Evolutionary conservation across 2,888 invertebrate species (phyloP), one percentile per base, ranked within the genome.

Genomic region (Lutraria lutraria): DNA sequence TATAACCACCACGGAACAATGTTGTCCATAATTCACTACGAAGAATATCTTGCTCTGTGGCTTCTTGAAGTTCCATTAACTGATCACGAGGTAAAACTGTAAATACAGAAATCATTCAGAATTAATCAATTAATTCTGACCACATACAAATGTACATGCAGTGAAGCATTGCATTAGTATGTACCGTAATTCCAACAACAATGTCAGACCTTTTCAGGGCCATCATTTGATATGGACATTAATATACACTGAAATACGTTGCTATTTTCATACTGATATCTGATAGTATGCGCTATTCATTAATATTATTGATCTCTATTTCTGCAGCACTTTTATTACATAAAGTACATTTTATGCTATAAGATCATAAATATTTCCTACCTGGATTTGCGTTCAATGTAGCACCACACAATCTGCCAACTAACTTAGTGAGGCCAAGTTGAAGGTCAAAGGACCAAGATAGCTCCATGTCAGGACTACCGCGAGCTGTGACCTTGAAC

Each of bases 21-120:
- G 96, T 95, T 3, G 95, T 95, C 96, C 96, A 96, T 85, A 96
- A 92, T 63, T 96, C 96, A 92, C 96, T 96, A 19, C 94, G 92
- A 52, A 96, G 93, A 87, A 96, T 93, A 87, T 96, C 96, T 89
- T 94, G 95, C 82, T 95, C 95, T 43, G 93, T 93, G 0, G 91
- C 89, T 53, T 95, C 94, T 54, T 95, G 95, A n/a, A 91, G 72
- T 54, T 90, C 92, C 90, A 93, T 79, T 82, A 93, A 52, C 80
- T 91, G 90, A 76, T 93, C 91, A 68, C 90, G 84, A 10, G 92
- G 89, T 83, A 92, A 88, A 12, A 92, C 92, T 90, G 91, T 52
- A 76, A 8, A 72, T 0, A 72, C n/a, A 54, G 12, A 87, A 56
- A 72, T 29, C 21, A 52, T 25, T 34, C 10, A 21, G 43, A 43